Conservation (phyloP, 2,113 vertebrate species). For the Phaethon lepturus region DNA sequence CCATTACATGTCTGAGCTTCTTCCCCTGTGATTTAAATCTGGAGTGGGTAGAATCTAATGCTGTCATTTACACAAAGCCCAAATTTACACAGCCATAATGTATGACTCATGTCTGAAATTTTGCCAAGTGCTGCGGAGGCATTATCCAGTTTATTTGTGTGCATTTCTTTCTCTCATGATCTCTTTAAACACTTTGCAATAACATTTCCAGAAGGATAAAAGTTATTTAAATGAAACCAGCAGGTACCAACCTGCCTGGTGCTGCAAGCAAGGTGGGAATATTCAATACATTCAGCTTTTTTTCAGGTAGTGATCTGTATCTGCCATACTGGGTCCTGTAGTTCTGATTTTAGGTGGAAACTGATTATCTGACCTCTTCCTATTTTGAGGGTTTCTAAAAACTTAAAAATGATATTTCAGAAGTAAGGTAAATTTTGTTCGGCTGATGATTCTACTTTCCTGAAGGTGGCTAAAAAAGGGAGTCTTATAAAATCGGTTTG, state of each 20-base stretch:
- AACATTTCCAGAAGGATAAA: conserved; percentile 26
- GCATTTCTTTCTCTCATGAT: conserved; percentile 12
- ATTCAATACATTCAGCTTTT: not conserved
- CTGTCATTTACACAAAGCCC: not conserved
- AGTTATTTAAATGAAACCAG: not conserved
- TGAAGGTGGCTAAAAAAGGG: not conserved
- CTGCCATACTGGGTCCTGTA: not conserved
- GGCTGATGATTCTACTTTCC: not conserved
- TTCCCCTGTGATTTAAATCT: not conserved
- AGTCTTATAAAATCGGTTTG: not conserved
- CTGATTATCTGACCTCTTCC: not conserved
- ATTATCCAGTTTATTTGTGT: conserved; percentile 37
- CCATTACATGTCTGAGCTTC: not conserved
- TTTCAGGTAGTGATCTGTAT: not conserved
- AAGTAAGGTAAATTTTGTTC: not conserved
- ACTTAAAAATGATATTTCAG: not conserved
- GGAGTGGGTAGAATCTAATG: not conserved
- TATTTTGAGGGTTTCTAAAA: not conserved
- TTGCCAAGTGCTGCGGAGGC: conserved; percentile 20
- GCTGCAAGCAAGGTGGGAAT: not conserved
- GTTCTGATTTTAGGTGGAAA: not conserved
- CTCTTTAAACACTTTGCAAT: not conserved
- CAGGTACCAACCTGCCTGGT: not conserved
- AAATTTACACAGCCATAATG: not conserved
- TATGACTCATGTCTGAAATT: conserved; percentile 37